Evolutionary conservation across 2,797 vertebrate species (phyloP).

Genomic region (Lycodopsis pacificus): DNA sequence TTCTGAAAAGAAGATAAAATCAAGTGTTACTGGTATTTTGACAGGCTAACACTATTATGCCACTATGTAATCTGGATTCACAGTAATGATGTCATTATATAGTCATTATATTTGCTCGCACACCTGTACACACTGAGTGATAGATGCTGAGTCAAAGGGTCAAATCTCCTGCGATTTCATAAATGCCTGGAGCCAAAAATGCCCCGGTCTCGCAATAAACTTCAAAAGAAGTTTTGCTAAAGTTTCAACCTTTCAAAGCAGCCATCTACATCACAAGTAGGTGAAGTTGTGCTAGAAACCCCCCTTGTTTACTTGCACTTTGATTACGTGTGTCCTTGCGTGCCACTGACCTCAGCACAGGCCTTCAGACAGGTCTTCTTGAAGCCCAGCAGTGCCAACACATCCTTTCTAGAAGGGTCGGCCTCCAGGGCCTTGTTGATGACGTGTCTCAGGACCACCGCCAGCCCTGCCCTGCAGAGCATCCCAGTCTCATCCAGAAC

Average conservation of each 20-base stretch:
- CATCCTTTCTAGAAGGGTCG: constrained; percentile 86
- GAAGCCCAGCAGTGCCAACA: constrained; percentile 92
- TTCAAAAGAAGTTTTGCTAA: neutral
- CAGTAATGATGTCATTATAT: neutral
- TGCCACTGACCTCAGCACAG: constrained; percentile 93
- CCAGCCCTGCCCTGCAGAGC: constrained; percentile 94
- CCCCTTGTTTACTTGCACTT: neutral
- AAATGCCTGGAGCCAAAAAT: neutral
- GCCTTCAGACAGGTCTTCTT: constrained; percentile 99
- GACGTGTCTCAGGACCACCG: constrained; percentile 93
- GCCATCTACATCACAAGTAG: neutral
- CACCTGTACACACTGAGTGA: neutral
- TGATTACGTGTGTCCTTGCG: neutral
- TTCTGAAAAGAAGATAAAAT: neutral
- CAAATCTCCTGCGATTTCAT: neutral
- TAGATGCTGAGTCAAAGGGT: neutral
- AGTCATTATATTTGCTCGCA: neutral
- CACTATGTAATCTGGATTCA: neutral
- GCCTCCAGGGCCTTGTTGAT: constrained; percentile 84
- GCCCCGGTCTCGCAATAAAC: neutral
- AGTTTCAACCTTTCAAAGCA: neutral
- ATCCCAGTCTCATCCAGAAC: constrained; percentile 82
- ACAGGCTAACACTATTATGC: neutral
- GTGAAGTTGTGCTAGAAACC: neutral
- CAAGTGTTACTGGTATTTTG: neutral